A percentile compares a stretch with the other conserved stretches of the same genome.
These are phyloP conservation scores for Erebia epiphron DNA, from an alignment of 2,888 invertebrate species.

Conservation along the genomic window DNA sequence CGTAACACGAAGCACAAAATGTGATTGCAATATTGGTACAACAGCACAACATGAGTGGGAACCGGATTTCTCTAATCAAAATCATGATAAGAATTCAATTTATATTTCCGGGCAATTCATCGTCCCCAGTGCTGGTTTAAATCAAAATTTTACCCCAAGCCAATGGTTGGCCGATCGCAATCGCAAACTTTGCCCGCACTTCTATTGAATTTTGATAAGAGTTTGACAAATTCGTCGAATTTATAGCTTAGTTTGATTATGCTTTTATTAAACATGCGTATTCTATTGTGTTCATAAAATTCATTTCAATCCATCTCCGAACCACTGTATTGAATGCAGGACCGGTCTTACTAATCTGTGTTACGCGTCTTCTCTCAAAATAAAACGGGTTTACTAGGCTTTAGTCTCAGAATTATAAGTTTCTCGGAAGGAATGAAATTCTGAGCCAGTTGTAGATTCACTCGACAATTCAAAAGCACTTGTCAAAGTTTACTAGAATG, in stretches of 20 bases:
- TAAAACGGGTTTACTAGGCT: no score
- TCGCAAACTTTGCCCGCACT: constrained; percentile 52
- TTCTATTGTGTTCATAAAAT: neutral
- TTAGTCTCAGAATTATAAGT: no score
- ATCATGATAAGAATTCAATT: constrained; percentile 72
- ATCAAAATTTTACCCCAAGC: constrained; percentile 64
- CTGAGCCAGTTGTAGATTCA: no score
- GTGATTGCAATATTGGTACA: constrained; percentile 22
- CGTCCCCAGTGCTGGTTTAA: constrained; percentile 67
- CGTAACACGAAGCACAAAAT: constrained; percentile 19
- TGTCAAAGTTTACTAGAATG: no score
- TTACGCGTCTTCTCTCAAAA: no score
- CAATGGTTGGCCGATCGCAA: constrained; percentile 53
- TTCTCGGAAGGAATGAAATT: no score
- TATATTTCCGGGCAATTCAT: constrained; percentile 62
- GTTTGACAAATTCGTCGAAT: constrained; percentile 59
- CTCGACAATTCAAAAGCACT: no score
- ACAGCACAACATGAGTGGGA: constrained; percentile 39
- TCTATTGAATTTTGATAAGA: constrained; percentile 59
- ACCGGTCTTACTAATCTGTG: no score
- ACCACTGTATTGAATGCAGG: no score
- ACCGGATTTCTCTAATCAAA: constrained; percentile 51
- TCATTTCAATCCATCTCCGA: no score
- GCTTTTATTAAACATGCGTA: neutral
- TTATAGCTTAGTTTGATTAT: constrained; percentile 37